Conservation (phyloP, 2,888 invertebrate species). For the Drosophila infuscata region DNA sequence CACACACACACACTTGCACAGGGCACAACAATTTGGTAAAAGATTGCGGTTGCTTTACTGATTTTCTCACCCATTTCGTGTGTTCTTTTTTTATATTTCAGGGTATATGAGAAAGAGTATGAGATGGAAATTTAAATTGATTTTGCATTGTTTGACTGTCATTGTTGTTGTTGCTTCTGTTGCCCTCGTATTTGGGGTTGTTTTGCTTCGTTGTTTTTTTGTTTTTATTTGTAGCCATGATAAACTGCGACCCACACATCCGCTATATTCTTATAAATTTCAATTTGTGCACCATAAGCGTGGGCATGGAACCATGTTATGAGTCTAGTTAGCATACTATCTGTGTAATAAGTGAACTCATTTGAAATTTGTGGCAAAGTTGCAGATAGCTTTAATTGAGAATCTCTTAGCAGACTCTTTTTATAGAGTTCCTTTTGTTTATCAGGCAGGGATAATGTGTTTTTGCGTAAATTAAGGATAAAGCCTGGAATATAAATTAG, state of each 20-base stretch:
- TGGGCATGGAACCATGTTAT: conserved; percentile 13
- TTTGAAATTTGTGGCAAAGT: neutral
- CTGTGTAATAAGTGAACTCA: conserved; percentile 7
- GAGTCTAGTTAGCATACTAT: conserved; percentile 29
- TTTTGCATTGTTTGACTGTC: conserved; percentile 79
- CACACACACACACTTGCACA: conserved; percentile 13
- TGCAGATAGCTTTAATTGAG: neutral
- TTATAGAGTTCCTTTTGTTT: neutral
- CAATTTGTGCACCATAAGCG: conserved; percentile 73
- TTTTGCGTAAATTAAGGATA: neutral
- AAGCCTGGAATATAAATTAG: neutral
- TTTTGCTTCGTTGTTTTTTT: conserved; percentile 32
- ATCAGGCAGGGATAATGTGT: neutral
- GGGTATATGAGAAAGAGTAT: conserved; percentile 24
- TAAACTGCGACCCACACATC: conserved; percentile 48
- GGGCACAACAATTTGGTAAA: conserved; percentile 77
- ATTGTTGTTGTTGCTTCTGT: conserved; percentile 71
- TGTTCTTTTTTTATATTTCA: conserved; percentile 12
- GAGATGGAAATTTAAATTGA: conserved; percentile 82
- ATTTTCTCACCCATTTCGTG: conserved; percentile 77
- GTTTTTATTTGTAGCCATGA: conserved; percentile 45
- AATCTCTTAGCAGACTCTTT: neutral
- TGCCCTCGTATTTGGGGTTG: conserved; percentile 48
- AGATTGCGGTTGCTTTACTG: conserved; percentile 81
- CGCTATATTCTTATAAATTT: conserved; percentile 78